Evolutionary conservation across 2,113 vertebrate genomes (phyloP).

Genomic region (Microtus pennsylvanicus): DNA sequence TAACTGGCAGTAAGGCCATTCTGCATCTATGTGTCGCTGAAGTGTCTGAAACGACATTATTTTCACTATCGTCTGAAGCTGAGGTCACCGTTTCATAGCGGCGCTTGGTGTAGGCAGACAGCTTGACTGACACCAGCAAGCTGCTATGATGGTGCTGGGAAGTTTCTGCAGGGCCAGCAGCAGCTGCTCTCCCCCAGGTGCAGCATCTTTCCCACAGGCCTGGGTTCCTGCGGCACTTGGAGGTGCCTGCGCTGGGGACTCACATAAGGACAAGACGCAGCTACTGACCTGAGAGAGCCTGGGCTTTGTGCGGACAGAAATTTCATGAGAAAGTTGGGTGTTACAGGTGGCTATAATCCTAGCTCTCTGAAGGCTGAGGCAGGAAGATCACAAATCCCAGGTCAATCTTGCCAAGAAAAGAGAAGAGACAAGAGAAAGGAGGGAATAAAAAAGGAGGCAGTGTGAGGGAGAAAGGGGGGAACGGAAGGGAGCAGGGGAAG

Average conservation of each 20-base stretch:
- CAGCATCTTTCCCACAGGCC: not conserved
- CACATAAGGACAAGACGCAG: not conserved
- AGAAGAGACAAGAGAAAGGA: not conserved
- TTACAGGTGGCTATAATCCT: not conserved
- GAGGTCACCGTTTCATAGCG: not conserved
- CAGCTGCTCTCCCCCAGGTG: not conserved
- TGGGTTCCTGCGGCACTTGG: not conserved
- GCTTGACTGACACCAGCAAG: not conserved
- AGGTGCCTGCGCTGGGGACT: not conserved
- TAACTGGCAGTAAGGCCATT: not conserved
- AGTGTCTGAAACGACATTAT: not conserved
- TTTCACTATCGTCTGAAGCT: constrained; percentile 7
- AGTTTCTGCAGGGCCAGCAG: not conserved
- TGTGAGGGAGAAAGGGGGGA: too few species aligned
- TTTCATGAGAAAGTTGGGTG: not conserved
- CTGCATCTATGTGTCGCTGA: not conserved
- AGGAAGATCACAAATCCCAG: not conserved
- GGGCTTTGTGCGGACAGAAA: constrained; percentile 21
- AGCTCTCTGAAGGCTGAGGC: not conserved
- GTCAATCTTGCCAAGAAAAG: not conserved
- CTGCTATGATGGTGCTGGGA: not conserved
- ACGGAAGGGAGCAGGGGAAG: not conserved
- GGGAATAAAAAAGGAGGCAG: not conserved
- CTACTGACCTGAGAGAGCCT: not conserved
- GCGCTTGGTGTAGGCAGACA: not conserved